Conservation (phyloP, 2,888 invertebrate genomes). For the Macrophya alboannulata region DNA sequence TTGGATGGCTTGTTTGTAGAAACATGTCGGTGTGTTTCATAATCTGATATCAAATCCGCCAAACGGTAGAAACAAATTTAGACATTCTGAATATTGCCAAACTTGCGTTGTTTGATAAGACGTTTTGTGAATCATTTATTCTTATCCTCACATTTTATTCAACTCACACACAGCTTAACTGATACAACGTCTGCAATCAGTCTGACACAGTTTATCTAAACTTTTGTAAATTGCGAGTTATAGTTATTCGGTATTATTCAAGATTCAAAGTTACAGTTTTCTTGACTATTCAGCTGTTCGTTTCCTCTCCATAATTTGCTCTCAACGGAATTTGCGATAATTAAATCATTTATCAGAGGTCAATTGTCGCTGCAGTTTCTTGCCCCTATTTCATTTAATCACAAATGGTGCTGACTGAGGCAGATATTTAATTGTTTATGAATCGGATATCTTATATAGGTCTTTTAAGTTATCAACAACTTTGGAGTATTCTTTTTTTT, state of each 20-base stretch:
- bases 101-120: slow-evolving; percentile 1
- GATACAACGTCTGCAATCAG: slow-evolving; percentile 45
- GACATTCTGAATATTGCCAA: not conserved
- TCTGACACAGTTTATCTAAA: not conserved
- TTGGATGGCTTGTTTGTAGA: not conserved
- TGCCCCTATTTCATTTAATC: not conserved
- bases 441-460: not conserved
- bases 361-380: not conserved
- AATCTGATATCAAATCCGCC: slow-evolving; percentile 6
- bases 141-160: slow-evolving; percentile 16
- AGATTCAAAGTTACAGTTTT: not conserved
- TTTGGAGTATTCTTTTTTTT: not conserved
- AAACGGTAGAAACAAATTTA: not conserved
- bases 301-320: not conserved
- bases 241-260: not conserved
- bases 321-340: not conserved
- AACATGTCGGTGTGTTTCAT: not conserved
- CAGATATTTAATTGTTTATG: not conserved
- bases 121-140: slow-evolving; percentile 21
- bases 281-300: not conserved
- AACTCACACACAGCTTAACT: not conserved
- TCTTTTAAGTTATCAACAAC: not conserved
- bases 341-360: not conserved
- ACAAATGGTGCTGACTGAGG: not conserved
- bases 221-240: slow-evolving; percentile 9